Base-by-base conservation (phyloP, 2,888 invertebrate genomes). In the Tuta absoluta region DNA sequence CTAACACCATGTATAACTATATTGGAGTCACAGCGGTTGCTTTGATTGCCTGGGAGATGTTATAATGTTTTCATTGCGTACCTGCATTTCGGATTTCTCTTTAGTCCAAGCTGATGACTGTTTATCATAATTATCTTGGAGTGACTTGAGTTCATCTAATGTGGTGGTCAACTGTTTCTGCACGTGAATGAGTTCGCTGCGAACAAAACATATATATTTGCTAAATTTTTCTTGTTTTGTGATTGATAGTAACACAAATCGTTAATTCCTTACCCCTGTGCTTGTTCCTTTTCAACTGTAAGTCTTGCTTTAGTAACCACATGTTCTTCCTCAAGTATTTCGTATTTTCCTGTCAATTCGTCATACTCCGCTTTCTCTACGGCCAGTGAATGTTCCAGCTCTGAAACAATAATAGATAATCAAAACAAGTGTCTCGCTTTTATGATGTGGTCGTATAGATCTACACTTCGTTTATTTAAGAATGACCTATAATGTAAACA, bases 291-390 rank as follows among this genome's bases (percentile, higher is more conserved):
- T 80, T 97, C 96, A 64, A 95, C 95, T 4, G 95, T 95, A 3
- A 97, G 87, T 79, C 96, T 94, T 8, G 96, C 95, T 85, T 96
- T 97, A 67, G 95, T 95, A 0, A 96, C 93, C 0, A 97, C 95
- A 72, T 96, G 96, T 76, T 97, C 97, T 80, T 97, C 97, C 79
- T 96, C 95, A 45, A 98, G 85, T 67, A 95, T 93, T 82, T 97
- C 97, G 85, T 96, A 97, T 82, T 96, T 96, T 19, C 94, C 93
- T 37, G 96, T 96, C 63, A 98, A 88, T 73, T 96, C 96, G 59
- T 95, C 95, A 78, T 95, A 95, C 70, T 96, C 95, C 69, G 95
- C 94, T 69, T 93, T 94, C 78, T 95, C 95, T 60, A 91, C 93
- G 21, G 92, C 92, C 48, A 96, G 78, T 37, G 95, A 93, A 72